Conservation (phyloP, 2,888 invertebrate genomes). For the Branchipolynoe longqiensis region DNA sequence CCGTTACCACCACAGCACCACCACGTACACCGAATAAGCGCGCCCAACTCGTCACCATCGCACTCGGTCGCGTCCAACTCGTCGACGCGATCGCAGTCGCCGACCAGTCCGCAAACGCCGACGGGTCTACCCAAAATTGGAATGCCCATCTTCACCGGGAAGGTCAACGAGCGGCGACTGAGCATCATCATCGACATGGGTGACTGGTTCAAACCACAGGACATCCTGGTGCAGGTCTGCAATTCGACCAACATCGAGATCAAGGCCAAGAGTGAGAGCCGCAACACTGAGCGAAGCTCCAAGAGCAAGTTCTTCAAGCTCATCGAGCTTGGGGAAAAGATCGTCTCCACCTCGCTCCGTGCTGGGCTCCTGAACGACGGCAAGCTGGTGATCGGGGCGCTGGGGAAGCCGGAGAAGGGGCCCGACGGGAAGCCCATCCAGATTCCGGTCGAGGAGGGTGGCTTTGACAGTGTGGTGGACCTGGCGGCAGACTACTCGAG, state of each 20-base stretch:
- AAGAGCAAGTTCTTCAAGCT: constrained; percentile 69
- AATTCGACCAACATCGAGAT: constrained; percentile 68
- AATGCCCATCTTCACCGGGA: constrained; percentile 61
- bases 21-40: not conserved
- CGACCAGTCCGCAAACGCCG: constrained; percentile 67
- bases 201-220: constrained; percentile 65
- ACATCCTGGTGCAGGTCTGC: constrained; percentile 69
- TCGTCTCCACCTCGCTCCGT: constrained; percentile 66
- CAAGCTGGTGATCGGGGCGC: constrained; percentile 67
- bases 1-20: constrained; percentile 62
- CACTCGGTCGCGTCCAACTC: constrained; percentile 54
- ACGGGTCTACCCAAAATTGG: constrained; percentile 60
- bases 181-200: constrained; percentile 64
- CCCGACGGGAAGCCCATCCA: constrained; percentile 30
- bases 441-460: constrained; percentile 12
- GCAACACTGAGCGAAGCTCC: constrained; percentile 65
- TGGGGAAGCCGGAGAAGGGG: constrained; percentile 64
- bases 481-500: constrained; percentile 9
- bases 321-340: constrained; percentile 68
- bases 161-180: constrained; percentile 57
- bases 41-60: constrained; percentile 63
- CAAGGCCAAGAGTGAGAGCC: constrained; percentile 69
- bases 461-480: constrained; percentile 28
- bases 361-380: constrained; percentile 68
- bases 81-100: constrained; percentile 64